These are phyloP conservation scores for Hylia prasina DNA, from an alignment of 2,113 vertebrate species.

Conservation along the genomic window DNA sequence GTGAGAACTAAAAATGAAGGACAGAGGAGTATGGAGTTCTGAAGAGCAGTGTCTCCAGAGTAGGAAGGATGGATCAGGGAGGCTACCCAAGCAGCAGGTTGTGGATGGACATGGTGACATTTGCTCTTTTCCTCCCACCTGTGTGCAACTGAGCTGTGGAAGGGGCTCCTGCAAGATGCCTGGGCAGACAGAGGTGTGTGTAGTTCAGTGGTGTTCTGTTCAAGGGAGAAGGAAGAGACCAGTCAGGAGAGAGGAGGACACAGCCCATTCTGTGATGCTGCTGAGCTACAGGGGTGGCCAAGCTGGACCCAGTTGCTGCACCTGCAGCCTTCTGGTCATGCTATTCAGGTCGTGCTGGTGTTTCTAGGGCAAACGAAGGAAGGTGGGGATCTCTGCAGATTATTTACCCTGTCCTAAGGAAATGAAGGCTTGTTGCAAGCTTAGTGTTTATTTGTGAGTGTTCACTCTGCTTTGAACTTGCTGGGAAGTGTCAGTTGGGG, in stretches of 20 bases:
- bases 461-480: conserved; percentile 3
- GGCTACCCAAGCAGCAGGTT: neutral
- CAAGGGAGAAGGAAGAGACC: neutral
- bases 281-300: neutral
- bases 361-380: neutral
- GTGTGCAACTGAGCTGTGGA: neutral
- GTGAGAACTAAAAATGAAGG: neutral
- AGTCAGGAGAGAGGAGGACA: neutral
- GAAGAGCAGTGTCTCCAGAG: fast-evolving
- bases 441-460: neutral
- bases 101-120: neutral
- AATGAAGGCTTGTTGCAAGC: neutral
- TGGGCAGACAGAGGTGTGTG: neutral
- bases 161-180: neutral
- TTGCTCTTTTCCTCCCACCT: neutral
- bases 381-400: neutral
- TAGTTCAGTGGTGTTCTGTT: neutral
- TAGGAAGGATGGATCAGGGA: neutral
- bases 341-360: neutral
- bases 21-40: neutral
- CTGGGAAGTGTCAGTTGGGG: neutral
- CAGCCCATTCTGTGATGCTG: neutral
- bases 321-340: neutral
- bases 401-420: conserved; percentile 5
- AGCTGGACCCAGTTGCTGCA: neutral